Evolutionary conservation across 2,797 vertebrate species (phyloP), one percentile per base, ranked within the genome.

Genomic region (Huso huso): DNA sequence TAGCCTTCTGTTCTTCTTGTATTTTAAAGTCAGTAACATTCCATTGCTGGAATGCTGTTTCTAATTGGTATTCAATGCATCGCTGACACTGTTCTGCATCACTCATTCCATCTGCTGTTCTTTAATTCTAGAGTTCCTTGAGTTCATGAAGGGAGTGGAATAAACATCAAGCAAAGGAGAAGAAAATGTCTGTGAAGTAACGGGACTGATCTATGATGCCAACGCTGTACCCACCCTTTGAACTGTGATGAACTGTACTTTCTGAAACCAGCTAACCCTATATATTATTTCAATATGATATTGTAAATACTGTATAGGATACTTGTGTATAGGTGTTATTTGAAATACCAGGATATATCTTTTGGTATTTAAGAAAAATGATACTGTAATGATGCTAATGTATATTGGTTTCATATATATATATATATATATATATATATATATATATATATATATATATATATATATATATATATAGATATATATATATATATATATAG

Each of bases 101-200:
- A 51, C 58, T 37, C 51, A 55, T 18, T 7, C 57, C 18, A 13
- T 50, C 50, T 65, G 5, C 74, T 78, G 76, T 71, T 62, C 68
- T 81, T 68, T 75, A 68, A 83, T 79, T 77, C 65, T 85, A 88
- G 89, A 89, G 69, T 90, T 90, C 82, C 81, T 90, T 81, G 90
- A 90, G 72, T 90, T 90, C 77, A 89, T 91, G 90, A 90, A 90
- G 73, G 88, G 87, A 18, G 89, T 91, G 76, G 88, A 90, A 74
- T 90, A 91, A 87, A 79, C 49, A 37, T 37, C 37, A 37, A 37
- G 37, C 37, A 37, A 37, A 37, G 37, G 37, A 37, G 37, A 37
- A 37, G 37, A 37, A 5, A 37, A 37, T 5, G 37, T 4, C 37
- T 37, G 37, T 37, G 58, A 15, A 63, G 52, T 8, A 13, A 18